Evolutionary conservation across 2,113 vertebrate species (phyloP).

Genomic region (Eulemur rufifrons): DNA sequence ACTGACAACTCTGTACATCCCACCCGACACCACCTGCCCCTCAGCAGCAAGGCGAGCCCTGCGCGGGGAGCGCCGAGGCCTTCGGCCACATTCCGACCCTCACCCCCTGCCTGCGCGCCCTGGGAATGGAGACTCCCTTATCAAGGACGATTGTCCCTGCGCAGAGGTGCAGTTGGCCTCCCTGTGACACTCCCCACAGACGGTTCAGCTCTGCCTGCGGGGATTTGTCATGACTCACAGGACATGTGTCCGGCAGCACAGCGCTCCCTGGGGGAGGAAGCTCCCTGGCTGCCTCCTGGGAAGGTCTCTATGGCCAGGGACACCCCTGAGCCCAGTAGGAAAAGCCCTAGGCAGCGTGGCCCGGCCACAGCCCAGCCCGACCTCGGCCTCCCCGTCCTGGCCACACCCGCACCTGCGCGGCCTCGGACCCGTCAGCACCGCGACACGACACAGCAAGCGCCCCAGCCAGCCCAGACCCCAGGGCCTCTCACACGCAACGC

Average conservation of each 20-base stretch:
- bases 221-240: accelerated
- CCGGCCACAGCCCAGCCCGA: not conserved
- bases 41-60: not conserved
- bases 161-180: not conserved
- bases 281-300: not conserved
- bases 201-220: not conserved
- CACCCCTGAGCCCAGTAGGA: not conserved
- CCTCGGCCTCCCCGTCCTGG: not conserved
- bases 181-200: not conserved
- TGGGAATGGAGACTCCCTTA: not conserved
- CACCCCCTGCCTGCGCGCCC: not conserved
- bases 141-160: accelerated
- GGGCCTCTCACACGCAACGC: not conserved
- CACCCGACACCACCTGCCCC: accelerated
- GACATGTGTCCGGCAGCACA: accelerated
- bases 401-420: not conserved
- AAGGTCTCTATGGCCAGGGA: not conserved
- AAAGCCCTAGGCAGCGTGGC: not conserved
- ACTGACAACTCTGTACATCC: not conserved
- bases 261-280: not conserved
- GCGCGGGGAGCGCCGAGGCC: not conserved
- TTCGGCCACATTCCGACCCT: accelerated
- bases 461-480: accelerated
- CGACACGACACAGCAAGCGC: too few species aligned
- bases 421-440: not conserved